These are phyloP conservation scores for Crotalus helleri DNA, from an alignment of 2,113 vertebrate genomes.

Conservation along the genomic window DNA sequence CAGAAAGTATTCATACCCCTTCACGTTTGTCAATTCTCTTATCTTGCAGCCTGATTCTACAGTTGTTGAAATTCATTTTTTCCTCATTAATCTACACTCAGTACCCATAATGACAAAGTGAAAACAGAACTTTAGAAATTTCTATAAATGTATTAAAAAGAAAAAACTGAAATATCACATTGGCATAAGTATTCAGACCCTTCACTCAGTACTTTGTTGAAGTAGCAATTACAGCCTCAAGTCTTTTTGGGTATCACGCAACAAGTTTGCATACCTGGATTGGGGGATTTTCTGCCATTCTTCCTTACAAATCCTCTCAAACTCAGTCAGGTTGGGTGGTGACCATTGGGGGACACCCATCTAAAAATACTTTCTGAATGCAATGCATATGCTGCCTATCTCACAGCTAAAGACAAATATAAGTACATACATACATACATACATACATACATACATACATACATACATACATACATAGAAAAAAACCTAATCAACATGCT, in stretches of 20 bases:
- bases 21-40: background rate
- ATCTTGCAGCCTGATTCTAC: background rate
- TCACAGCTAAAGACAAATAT: background rate
- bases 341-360: background rate
- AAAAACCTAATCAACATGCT: background rate
- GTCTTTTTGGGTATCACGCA: too few relatives aligned
- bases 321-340: background rate
- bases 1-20: background rate
- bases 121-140: background rate
- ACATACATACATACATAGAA: too few relatives aligned
- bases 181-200: background rate
- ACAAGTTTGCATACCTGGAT: background rate
- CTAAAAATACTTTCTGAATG: background rate
- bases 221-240: background rate
- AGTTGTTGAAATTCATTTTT: background rate
- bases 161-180: background rate
- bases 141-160: background rate
- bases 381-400: background rate
- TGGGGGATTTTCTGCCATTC: background rate
- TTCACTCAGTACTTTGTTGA: background rate
- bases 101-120: background rate
- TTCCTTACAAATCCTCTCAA: background rate
- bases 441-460: too few relatives aligned
- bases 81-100: background rate
- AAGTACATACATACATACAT: too few relatives aligned